Base-by-base conservation (phyloP, 23 tunicate genomes). In the Halocynthia roretzi region DNA sequence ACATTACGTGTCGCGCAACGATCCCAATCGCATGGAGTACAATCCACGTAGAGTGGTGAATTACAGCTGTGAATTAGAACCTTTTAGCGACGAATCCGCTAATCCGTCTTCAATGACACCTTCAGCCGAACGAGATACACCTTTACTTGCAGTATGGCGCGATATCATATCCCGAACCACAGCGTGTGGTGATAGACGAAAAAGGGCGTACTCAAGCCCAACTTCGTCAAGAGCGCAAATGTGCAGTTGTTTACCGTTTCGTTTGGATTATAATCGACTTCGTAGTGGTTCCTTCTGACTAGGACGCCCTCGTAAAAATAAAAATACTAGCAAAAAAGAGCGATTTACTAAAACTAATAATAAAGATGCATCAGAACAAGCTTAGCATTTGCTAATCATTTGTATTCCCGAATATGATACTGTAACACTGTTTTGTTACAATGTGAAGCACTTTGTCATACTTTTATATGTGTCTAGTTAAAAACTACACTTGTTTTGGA, bases 11-110 rank as follows among this genome's bases (percentile, higher is more conserved):
- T 53, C 78, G 52, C 79, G 78, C 71, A 67, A 58, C 63, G 73
- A 77, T 11, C 84, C 67, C 21, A 67, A 80, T 53, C 69, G 50
- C 8, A 71, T 49, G 56, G 52, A 72, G 7, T 85, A 61, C 17
- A 7, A 82, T 6, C 56, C 82, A 18, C 77, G 84, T 67, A 86
- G 81, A 21, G 86, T 92, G 21, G 81, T 53, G 75, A 92, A 92
- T 76, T 92, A 92, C 87, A 50, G 87, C 8, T 92, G 98, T 62
- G 98, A 92, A 76, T 82, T 92, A 51, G 98, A 92, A 6, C 93
- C 92, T 5, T 86, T 86, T 85, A 86, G 87, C 80, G 98, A 92
- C 67, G 98, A 92, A 80, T 80, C 92, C 14, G 76, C 78, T n/a
- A 79, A 92, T 78, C 89, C 98, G 1, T 53, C 80, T 17, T 62